Evolutionary conservation across 1,140 invertebrate genomes (phyloP).

Genomic region (Aphaenogaster ashmeadi): DNA sequence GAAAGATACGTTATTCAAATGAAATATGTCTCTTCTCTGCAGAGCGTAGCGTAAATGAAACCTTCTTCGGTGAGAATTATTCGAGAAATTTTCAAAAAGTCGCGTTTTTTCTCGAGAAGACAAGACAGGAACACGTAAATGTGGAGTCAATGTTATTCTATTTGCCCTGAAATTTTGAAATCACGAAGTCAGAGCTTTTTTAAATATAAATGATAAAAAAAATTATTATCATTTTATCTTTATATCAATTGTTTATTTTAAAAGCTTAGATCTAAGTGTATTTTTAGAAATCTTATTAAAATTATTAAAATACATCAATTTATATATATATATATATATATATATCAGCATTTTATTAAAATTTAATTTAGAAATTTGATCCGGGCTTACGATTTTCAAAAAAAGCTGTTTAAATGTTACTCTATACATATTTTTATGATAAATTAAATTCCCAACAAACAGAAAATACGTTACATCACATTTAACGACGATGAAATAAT

Average conservation of each 20-base stretch:
- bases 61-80: conserved; percentile 18
- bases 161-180: neutral
- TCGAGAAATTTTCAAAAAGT: conserved; percentile 41
- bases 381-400: neutral
- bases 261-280: neutral
- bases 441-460: too few relatives aligned
- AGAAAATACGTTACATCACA: neutral
- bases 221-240: neutral
- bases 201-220: neutral
- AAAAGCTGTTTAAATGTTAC: neutral
- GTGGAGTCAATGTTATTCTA: neutral
- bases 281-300: neutral
- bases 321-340: too few relatives aligned
- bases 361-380: neutral
- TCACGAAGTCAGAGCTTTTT: neutral
- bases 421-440: neutral
- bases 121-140: neutral
- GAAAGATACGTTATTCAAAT: conserved; percentile 53
- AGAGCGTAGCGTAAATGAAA: neutral
- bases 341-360: neutral
- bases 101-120: neutral
- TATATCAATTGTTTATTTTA: neutral
- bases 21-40: conserved; percentile 32
- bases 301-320: neutral
- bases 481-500: neutral